Conservation (phyloP, 2,113 vertebrate genomes). For the Aphelocoma coerulescens region DNA sequence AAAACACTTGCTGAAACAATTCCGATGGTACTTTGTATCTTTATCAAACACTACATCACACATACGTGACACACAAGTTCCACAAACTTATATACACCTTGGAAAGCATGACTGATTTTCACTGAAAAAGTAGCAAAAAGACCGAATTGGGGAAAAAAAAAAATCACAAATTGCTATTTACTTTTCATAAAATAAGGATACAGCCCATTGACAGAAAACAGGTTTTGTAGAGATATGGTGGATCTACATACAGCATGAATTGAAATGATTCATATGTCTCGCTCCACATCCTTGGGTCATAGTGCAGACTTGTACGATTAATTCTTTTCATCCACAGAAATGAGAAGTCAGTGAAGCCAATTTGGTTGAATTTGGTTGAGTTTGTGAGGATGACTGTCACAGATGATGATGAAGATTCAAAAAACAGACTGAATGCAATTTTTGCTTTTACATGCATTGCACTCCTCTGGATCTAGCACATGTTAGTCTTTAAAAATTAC, state of each 20-base stretch:
- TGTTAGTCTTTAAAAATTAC: neutral
- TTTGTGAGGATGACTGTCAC: neutral
- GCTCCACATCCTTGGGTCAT: neutral
- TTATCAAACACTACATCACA: neutral
- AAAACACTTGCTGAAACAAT: neutral
- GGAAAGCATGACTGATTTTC: neutral
- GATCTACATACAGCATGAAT: neutral
- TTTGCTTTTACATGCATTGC: neutral
- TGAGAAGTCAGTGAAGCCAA: neutral
- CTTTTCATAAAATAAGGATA: neutral
- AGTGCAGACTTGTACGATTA: neutral
- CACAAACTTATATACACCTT: neutral
- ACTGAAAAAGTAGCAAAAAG: neutral
- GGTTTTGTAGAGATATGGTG: neutral
- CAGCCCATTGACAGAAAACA: neutral
- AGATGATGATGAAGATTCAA: neutral
- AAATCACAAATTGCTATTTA: neutral
- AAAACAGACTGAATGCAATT: neutral
- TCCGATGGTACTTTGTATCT: neutral
- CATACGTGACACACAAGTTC: accelerated
- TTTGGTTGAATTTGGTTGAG: neutral
- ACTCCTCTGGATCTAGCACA: neutral
- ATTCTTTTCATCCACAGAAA: neutral
- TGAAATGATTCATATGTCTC: neutral
- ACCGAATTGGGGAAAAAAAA: neutral